Percentiles rank a stretch among this genome's conserved stretches.
These are phyloP conservation scores for Anthopleura sola DNA, from an alignment of 64 coral and sea anemone species.

Conservation along the genomic window DNA sequence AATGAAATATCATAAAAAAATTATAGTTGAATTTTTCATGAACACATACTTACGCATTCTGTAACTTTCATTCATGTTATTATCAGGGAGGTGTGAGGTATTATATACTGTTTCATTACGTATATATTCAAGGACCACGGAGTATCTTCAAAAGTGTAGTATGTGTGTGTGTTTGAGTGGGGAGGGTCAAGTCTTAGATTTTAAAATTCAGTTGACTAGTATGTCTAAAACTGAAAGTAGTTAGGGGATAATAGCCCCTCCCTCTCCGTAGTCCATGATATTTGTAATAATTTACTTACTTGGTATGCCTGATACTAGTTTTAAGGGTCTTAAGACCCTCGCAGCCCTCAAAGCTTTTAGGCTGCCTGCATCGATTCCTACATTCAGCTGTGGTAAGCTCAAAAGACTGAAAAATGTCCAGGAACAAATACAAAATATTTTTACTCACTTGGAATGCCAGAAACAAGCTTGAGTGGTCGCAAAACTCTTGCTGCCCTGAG, in stretches of 20 bases:
- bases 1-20: no score
- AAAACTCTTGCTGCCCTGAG: conserved; percentile 96
- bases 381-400: conserved; percentile 87
- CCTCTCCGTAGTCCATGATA: background rate
- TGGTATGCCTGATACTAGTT: conserved; percentile 99
- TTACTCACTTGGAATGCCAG: conserved; percentile 98
- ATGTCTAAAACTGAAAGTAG: no score
- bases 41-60: no score
- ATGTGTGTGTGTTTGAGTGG: no score
- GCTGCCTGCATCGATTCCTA: conserved; percentile 82
- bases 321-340: conserved; percentile 94
- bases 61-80: no score
- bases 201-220: no score
- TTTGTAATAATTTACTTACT: conserved; percentile 65
- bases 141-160: no score
- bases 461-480: conserved; percentile 95
- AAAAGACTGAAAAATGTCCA: conserved; percentile 68
- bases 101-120: no score
- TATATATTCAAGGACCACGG: no score
- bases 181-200: no score
- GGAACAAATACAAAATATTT: conserved; percentile 5
- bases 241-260: background rate
- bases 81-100: no score
- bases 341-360: conserved; percentile 98
- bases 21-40: no score